Percentiles rank a stretch among this genome's conserved stretches.
Conservation (phyloP, 2,113 vertebrate species). For the Mystacornis crossleyi region DNA sequence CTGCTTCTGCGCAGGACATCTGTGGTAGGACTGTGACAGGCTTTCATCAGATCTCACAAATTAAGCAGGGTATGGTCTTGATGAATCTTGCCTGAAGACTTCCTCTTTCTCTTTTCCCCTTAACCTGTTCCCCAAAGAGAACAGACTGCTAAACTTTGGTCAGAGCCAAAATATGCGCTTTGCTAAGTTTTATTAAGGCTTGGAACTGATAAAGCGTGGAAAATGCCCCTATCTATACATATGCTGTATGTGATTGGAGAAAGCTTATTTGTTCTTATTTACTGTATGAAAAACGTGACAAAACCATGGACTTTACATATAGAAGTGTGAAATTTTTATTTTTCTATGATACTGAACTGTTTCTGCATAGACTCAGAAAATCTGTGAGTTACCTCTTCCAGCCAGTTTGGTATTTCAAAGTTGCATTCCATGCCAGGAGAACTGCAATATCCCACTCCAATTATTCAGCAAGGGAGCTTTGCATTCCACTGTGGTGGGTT, state of each 20-base stretch:
- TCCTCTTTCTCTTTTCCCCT: neutral
- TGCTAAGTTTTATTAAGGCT: neutral
- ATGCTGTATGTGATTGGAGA: accelerated
- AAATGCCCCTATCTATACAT: neutral
- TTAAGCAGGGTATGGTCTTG: neutral
- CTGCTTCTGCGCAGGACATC: neutral
- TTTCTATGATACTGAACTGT: neutral
- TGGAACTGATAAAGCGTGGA: neutral
- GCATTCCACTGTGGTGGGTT: neutral
- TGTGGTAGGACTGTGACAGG: neutral
- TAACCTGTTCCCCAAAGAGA: neutral
- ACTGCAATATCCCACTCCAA: neutral
- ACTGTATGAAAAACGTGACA: neutral
- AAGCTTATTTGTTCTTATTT: neutral
- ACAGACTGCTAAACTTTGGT: neutral
- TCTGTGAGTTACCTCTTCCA: neutral
- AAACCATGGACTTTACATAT: neutral
- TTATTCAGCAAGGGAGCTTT: neutral
- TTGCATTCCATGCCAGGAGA: neutral
- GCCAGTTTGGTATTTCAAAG: neutral
- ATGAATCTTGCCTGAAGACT: neutral
- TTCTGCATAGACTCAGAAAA: neutral
- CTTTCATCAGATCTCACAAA: neutral
- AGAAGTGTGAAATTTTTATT: neutral
- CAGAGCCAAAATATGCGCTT: neutral